These are phyloP conservation scores for Misgurnus mizolepis DNA, from an alignment of 2,113 vertebrate genomes.

Conservation along the genomic window DNA sequence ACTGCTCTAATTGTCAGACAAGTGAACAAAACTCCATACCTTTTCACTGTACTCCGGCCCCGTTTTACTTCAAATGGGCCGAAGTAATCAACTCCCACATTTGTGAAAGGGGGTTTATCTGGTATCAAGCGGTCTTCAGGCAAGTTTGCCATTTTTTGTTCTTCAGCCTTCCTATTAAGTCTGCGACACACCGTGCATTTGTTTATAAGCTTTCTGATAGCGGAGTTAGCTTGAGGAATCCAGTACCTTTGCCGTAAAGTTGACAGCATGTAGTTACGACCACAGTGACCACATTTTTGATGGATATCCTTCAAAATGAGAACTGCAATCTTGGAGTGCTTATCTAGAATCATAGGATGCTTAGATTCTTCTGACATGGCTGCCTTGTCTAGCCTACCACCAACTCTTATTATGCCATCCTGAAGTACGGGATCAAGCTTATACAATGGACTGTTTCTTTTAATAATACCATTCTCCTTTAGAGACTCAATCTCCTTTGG, in stretches of 20 bases:
- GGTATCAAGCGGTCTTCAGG: background rate
- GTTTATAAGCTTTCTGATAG: background rate
- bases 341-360: background rate
- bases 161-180: background rate
- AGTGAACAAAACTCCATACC: too few species aligned
- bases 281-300: background rate
- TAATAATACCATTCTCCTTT: background rate
- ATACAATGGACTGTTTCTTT: background rate
- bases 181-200: background rate
- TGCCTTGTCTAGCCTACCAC: background rate
- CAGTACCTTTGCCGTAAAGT: background rate
- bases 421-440: background rate
- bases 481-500: background rate
- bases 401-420: background rate
- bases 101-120: background rate
- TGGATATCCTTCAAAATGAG: background rate
- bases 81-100: too few species aligned
- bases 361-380: background rate
- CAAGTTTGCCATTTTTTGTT: slow-evolving; percentile 3
- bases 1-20: too few species aligned
- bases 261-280: background rate
- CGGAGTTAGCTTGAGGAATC: background rate
- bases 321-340: background rate
- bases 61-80: too few species aligned
- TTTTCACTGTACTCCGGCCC: too few species aligned